Conservation (phyloP, 64 coral and sea anemone species). For the Acropora yongei region DNA sequence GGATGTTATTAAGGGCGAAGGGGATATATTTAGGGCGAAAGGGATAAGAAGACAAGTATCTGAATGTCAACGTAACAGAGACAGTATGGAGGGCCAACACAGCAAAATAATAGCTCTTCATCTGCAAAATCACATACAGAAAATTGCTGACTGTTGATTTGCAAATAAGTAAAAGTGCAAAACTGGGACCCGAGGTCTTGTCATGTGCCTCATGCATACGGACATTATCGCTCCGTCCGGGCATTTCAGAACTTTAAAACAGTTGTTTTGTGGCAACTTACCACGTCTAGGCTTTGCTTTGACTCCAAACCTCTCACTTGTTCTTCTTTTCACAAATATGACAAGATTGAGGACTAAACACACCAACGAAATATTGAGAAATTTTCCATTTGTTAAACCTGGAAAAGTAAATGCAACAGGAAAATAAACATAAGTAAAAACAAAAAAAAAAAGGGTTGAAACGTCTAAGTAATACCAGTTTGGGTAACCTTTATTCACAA, state of each 20-base stretch:
- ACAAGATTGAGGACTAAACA: constrained; percentile 14
- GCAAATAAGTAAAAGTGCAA: background rate
- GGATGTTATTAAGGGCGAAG: too few relatives aligned
- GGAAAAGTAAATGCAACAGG: background rate
- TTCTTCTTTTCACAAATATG: constrained; percentile 43
- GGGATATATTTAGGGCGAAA: too few relatives aligned
- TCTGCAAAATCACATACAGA: background rate
- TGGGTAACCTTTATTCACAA: too few relatives aligned
- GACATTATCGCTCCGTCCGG: too few relatives aligned
- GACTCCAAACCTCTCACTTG: background rate
- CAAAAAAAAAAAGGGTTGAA: background rate
- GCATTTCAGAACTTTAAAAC: too few relatives aligned
- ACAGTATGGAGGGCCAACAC: constrained; percentile 5
- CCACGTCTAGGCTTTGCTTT: too few relatives aligned
- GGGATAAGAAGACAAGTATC: too few relatives aligned
- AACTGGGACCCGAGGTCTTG: background rate
- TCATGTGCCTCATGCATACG: too few relatives aligned
- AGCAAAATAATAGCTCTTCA: constrained; percentile 17
- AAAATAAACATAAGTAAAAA: background rate
- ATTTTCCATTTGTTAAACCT: constrained; percentile 20
- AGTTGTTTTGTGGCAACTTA: too few relatives aligned
- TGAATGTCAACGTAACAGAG: background rate
- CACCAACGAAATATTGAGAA: background rate
- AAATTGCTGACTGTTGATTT: background rate
- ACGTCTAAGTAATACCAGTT: background rate